Base-by-base conservation (phyloP, 2,113 vertebrate genomes). In the Ovibos moschatus region DNA sequence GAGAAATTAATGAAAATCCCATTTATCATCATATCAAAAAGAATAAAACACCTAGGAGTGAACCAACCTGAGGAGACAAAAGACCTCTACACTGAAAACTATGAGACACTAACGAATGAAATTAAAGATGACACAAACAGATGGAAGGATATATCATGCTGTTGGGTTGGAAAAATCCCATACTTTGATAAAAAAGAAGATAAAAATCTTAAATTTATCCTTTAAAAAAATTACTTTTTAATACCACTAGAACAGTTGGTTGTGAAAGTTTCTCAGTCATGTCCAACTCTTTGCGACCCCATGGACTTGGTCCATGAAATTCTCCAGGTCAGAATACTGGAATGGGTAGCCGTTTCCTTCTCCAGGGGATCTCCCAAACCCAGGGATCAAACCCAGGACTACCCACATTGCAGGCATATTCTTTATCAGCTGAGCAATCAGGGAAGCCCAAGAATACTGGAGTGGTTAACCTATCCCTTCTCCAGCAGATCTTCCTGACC, bases 271-370 rank as follows among this genome's bases (percentile, higher is more conserved):
- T 2, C 64, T 71, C 17, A 71, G n/a, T 71, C 64, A 71, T 36
- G 19, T 6, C n/a, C 0, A 0, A 71, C 19, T 71, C 19, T 71
- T 71, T 36, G 19, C 0, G 5, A 36, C 17, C 19, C n/a, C 19
- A 71, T 36, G n/a, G 19, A 71, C 64, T 71, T 36, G 5, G 64
- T 36, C 64, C n/a, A 71, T 71, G n/a, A n/a, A 71, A 36, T 36
- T 71, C 64, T 71, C 9, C 17, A 71, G 64, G 17, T 71, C n/a
- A 71, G 64, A 71, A 36, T 71, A 21, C n/a, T 71, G n/a, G 64
- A 71, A n/a, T 36, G 64, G 64, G 10, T 71, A 71, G n/a, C 33
- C 2, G 0, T 71, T 71, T 19, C 2, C 64, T 71, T 71, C 64
- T 71, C n/a, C 64, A 71, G 8, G 64, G 64, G 1, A 71, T 36